phyloP scores from a whole-genome alignment of 2,888 invertebrate genomes.

The Tetragonula carbonaria region DNA sequence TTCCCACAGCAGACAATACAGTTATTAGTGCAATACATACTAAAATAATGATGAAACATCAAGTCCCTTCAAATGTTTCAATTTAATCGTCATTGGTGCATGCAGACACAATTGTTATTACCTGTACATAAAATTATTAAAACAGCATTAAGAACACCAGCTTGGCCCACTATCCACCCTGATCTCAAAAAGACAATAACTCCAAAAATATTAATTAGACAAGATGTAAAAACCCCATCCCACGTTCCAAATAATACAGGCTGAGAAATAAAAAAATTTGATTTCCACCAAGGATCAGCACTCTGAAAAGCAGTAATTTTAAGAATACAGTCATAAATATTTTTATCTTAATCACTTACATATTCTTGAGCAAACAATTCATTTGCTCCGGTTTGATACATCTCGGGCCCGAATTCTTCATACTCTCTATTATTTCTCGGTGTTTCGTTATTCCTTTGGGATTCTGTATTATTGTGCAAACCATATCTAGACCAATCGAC shows the following conservation, averaged over 20 bases:
- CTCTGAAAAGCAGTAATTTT: conserved; percentile 85
- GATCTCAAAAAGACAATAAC: conserved; percentile 98
- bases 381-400: conserved; percentile 94
- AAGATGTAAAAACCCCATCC: conserved; percentile 99
- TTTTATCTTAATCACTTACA: conserved; percentile 85
- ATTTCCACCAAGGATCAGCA: conserved; percentile 97
- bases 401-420: conserved; percentile 91
- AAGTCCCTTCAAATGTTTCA: background rate
- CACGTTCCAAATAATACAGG: conserved; percentile 98
- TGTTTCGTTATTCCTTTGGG: conserved; percentile 81
- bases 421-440: conserved; percentile 88
- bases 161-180: conserved; percentile 98
- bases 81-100: background rate
- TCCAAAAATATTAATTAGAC: conserved; percentile 98
- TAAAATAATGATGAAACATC: conserved; percentile 81
- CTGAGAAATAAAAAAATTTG: conserved; percentile 98
- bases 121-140: conserved; percentile 93
- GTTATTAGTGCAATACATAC: conserved; percentile 96
- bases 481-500: conserved; percentile 87
- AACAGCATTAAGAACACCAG: conserved; percentile 92
- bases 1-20: conserved; percentile 97
- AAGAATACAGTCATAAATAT: background rate
- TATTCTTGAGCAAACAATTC: conserved; percentile 96
- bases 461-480: conserved; percentile 83
- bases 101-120: conserved; percentile 76